phyloP scores from a whole-genome alignment of 2,888 invertebrate genomes.

The Andrena flavipes region DNA sequence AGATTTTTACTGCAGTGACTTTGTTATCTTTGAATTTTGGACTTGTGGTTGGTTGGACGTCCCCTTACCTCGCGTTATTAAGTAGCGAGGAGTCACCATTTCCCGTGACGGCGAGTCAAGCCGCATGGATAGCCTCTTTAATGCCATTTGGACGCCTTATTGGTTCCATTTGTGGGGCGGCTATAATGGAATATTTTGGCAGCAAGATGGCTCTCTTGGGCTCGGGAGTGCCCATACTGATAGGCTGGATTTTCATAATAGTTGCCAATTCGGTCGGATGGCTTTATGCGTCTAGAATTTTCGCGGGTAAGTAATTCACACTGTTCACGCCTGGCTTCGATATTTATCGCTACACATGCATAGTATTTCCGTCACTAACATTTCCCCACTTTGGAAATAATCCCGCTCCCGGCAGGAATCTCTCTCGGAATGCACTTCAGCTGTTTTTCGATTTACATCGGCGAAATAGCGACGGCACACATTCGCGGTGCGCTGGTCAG shows the following conservation, averaged over 20 bases:
- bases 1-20: slow-evolving; percentile 66
- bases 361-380: neutral
- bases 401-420: slow-evolving; percentile 36
- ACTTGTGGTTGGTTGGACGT: slow-evolving; percentile 76
- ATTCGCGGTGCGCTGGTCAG: slow-evolving; percentile 75
- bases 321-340: neutral
- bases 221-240: slow-evolving; percentile 57
- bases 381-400: neutral
- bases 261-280: slow-evolving; percentile 61
- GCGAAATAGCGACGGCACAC: slow-evolving; percentile 75
- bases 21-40: slow-evolving; percentile 71
- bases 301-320: slow-evolving; percentile 59
- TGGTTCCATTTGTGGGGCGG: slow-evolving; percentile 69
- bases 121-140: slow-evolving; percentile 76
- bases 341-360: neutral
- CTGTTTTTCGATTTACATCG: slow-evolving; percentile 76
- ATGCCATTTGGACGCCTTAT: slow-evolving; percentile 72
- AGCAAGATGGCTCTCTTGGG: slow-evolving; percentile 63
- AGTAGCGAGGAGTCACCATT: slow-evolving; percentile 58
- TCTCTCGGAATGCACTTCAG: slow-evolving; percentile 71
- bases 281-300: slow-evolving; percentile 66
- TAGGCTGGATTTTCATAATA: slow-evolving; percentile 69
- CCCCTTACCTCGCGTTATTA: slow-evolving; percentile 76
- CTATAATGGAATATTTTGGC: slow-evolving; percentile 62
- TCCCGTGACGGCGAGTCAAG: slow-evolving; percentile 62